Evolutionary conservation across 2,113 vertebrate genomes (phyloP).

Genomic region (Pseudorhombus dupliciocellatus): DNA sequence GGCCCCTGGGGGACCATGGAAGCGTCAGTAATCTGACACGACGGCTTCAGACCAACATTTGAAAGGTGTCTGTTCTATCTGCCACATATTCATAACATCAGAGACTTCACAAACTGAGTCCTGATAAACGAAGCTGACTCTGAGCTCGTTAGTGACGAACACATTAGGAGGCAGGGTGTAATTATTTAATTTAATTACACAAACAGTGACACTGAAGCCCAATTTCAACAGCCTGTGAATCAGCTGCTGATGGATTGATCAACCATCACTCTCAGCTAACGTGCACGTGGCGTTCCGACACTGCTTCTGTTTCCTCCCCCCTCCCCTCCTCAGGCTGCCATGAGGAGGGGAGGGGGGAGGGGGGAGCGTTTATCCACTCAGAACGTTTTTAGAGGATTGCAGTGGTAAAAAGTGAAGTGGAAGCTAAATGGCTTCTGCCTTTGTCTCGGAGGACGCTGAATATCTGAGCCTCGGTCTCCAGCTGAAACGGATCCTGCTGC

Average conservation of each 20-base stretch:
- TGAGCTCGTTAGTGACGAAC: slow-evolving; percentile 19
- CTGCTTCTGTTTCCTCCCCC: slow-evolving; percentile 48
- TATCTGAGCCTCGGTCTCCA: slow-evolving; percentile 66
- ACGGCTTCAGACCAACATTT: no score
- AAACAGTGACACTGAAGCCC: background rate
- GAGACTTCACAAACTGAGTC: no score
- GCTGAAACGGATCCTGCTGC: slow-evolving; percentile 72
- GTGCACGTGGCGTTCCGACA: slow-evolving; percentile 11
- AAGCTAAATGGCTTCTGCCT: slow-evolving; percentile 69
- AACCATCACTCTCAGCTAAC: background rate
- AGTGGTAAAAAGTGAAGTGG: slow-evolving; percentile 66
- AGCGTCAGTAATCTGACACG: no score
- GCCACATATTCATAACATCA: no score
- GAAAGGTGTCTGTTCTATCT: no score
- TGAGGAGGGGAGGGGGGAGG: slow-evolving; percentile 34
- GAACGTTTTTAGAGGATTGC: slow-evolving; percentile 55
- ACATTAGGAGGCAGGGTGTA: background rate
- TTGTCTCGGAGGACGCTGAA: slow-evolving; percentile 76
- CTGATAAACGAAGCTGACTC: no score
- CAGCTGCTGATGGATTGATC: slow-evolving; percentile 4
- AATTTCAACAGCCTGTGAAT: background rate
- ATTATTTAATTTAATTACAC: background rate
- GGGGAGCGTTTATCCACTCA: slow-evolving; percentile 72
- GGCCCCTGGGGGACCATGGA: no score
- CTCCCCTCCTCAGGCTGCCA: slow-evolving; percentile 31